phyloP scores from a whole-genome alignment of 2,797 vertebrate species.

The Bufotes viridis region DNA sequence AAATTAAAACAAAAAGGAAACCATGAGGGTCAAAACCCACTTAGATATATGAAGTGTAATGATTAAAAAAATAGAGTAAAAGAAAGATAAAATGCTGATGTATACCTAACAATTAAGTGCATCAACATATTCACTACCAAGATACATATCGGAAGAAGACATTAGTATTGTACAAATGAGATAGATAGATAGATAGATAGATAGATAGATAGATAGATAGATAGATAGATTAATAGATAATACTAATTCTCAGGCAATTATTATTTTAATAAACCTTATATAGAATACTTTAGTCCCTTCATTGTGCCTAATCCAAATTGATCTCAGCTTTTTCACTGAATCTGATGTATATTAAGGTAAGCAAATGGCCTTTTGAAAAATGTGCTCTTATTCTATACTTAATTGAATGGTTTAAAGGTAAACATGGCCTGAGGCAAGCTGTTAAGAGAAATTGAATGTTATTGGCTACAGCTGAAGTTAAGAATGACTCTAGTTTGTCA shows the following conservation, averaged over 20 bases:
- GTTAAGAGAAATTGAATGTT: constrained; percentile 56
- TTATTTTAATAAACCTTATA: background rate
- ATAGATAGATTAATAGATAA: background rate
- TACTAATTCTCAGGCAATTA: background rate
- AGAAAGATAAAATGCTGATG: no score
- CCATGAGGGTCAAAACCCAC: no score
- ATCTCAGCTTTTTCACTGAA: background rate
- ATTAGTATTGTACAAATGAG: no score
- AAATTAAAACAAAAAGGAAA: no score
- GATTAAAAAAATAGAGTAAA: no score
- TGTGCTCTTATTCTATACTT: constrained; percentile 13
- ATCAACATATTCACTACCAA: no score
- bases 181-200: background rate
- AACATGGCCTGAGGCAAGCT: constrained; percentile 38
- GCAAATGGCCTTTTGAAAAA: constrained; percentile 33
- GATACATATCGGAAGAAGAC: no score
- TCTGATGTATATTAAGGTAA: background rate
- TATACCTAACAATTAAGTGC: no score
- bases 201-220: background rate
- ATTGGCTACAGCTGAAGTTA: constrained; percentile 56
- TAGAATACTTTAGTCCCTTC: background rate
- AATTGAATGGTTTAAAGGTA: constrained; percentile 45
- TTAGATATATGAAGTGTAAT: no score
- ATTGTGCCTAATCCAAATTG: background rate
- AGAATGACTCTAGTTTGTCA: constrained; percentile 57